Evolutionary conservation across 23 tunicate species (phyloP).

Genomic region (Styela plicata): DNA sequence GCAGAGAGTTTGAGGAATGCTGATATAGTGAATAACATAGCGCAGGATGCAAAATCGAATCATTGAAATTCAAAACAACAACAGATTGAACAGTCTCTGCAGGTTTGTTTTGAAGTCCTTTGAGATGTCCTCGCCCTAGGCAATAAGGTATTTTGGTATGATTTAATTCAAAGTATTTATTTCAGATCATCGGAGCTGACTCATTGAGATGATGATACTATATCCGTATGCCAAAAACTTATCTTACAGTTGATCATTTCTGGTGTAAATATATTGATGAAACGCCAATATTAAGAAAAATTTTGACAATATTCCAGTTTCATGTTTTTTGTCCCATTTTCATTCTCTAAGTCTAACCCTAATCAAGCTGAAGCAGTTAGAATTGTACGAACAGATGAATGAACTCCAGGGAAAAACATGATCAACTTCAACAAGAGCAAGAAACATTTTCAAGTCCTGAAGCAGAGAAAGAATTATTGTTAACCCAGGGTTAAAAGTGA

Average conservation of each 20-base stretch:
- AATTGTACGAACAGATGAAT: conserved; percentile 41
- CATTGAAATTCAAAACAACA: conserved; percentile 53
- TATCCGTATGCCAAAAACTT: too few relatives aligned
- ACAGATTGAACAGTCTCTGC: conserved; percentile 23
- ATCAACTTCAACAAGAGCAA: conserved; percentile 66
- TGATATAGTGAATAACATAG: conserved; percentile 40
- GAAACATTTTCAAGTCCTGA: conserved; percentile 62
- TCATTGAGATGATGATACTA: too few relatives aligned
- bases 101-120: too few relatives aligned
- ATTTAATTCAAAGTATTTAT: too few relatives aligned
- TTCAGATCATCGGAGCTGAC: too few relatives aligned
- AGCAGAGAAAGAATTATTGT: conserved; percentile 63
- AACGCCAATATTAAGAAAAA: too few relatives aligned
- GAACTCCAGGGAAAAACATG: conserved; percentile 41
- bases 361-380: conserved; percentile 73
- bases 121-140: too few relatives aligned
- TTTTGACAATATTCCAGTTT: too few relatives aligned
- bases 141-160: too few relatives aligned
- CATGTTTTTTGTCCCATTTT: too few relatives aligned
- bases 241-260: too few relatives aligned
- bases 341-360: conserved; percentile 42
- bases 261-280: too few relatives aligned
- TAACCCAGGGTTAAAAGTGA: conserved; percentile 65
- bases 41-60: conserved; percentile 43
- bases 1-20: conserved; percentile 46